Evolutionary conservation across 2,113 vertebrate genomes (phyloP), one percentile per base, ranked within the genome.

Genomic region (Podocnemis expansa): DNA sequence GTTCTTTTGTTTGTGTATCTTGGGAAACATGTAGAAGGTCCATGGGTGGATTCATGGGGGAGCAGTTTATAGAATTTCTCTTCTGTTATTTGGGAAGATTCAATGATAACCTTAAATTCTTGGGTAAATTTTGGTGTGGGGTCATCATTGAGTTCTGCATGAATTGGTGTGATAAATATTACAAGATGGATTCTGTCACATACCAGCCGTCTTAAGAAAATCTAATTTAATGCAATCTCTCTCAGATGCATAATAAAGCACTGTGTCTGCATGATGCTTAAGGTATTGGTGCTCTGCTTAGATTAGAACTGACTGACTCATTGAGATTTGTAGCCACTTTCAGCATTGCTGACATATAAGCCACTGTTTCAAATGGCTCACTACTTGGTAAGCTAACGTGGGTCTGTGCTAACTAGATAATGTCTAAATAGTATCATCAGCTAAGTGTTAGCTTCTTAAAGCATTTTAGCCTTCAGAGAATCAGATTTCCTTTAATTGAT

Each of bases 401-500:
- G 76, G 47, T 81, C 85, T 93, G 25, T 87, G 86, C 80, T 79
- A 52, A 27, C 34, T 93, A 60, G 89, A 63, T 84, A 54, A 25
- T 45, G 17, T 52, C 82, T 87, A 79, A 85, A 95, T 56, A 95
- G n/a, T 34, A 38, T 34, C 52, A 87, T 96, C 75, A 85, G 27
- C 47, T 79, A 25, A 83, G 82, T 60, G 63, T n/a, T 78, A 88
- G 85, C 56, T 83, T 91, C 85, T 95, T 52, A 84, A 58, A 82
- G 80, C 70, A 56, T 90, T 94, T 84, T 82, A 91, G 91, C 79
- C 67, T 52, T 85, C 70, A 45, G 43, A 96, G 80, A 25, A 90
- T 87, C 31, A 54, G 49, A 93, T 83, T 89, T 70, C 24, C 56
- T 90, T 9, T 54, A 85, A 87, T 56, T 63, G 84, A 90, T 93